Conservation (phyloP, 2,888 invertebrate genomes). For the Trissolcus japonicus region DNA sequence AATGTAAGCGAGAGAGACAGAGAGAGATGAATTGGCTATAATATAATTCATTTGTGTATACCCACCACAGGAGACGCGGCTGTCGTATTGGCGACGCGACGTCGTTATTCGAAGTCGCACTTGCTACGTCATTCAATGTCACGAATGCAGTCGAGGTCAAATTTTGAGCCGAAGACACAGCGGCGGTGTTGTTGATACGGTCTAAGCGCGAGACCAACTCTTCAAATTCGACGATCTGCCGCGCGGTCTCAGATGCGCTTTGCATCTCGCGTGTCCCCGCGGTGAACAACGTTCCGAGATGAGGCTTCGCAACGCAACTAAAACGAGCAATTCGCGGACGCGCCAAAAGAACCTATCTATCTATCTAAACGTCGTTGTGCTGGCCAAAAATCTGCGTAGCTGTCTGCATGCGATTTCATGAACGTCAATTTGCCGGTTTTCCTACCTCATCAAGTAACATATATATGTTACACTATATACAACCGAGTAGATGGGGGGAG, state of each 20-base stretch:
- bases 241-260: conserved; percentile 66
- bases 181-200: conserved; percentile 68
- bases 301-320: conserved; percentile 71
- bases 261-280: conserved; percentile 55
- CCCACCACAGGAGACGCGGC: conserved; percentile 44
- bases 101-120: conserved; percentile 47
- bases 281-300: conserved; percentile 60
- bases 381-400: conserved; percentile 43
- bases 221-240: conserved; percentile 75
- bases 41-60: conserved; percentile 18
- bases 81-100: conserved; percentile 34
- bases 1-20: too few species aligned
- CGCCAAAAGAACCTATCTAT: conserved; percentile 54
- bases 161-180: conserved; percentile 34
- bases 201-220: conserved; percentile 73
- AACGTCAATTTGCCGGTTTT: too few species aligned
- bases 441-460: too few species aligned
- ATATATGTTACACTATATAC: too few species aligned
- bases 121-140: conserved; percentile 52
- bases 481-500: too few species aligned
- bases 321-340: conserved; percentile 59
- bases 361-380: conserved; percentile 23
- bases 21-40: background rate
- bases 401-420: background rate
- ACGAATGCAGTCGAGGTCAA: conserved; percentile 36